Evolutionary conservation across 1,140 invertebrate genomes (phyloP).

Genomic region (Macrobrachium rosenbergii): DNA sequence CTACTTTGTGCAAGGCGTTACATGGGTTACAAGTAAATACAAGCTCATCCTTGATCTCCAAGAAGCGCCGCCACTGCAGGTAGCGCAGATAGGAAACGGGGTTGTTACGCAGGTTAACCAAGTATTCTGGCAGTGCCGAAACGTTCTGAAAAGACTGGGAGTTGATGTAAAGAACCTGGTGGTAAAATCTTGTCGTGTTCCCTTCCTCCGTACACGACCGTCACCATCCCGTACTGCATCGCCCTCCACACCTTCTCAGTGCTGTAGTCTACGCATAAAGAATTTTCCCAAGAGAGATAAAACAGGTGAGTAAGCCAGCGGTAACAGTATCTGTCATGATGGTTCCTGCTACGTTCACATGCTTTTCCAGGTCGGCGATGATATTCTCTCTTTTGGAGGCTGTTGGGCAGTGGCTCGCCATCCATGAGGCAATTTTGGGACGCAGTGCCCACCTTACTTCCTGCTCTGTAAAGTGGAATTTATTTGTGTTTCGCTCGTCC

Average conservation of each 20-base stretch:
- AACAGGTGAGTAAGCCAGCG: slow-evolving; percentile 46
- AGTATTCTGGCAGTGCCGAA: slow-evolving; percentile 55
- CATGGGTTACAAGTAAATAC: slow-evolving; percentile 27
- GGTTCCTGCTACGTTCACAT: slow-evolving; percentile 72
- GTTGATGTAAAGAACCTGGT: slow-evolving; percentile 66
- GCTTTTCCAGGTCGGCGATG: slow-evolving; percentile 73
- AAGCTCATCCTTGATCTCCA: neutral
- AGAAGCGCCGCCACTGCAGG: slow-evolving; percentile 44
- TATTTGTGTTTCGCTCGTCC: slow-evolving; percentile 57
- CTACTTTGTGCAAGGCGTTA: neutral
- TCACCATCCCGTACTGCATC: slow-evolving; percentile 66
- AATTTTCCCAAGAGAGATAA: slow-evolving; percentile 50
- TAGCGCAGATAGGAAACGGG: slow-evolving; percentile 33
- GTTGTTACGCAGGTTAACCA: slow-evolving; percentile 32
- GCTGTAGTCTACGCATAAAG: slow-evolving; percentile 44
- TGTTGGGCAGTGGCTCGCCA: slow-evolving; percentile 77
- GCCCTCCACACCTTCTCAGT: slow-evolving; percentile 49
- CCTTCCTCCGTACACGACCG: slow-evolving; percentile 66
- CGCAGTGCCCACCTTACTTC: slow-evolving; percentile 5
- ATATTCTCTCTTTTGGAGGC: slow-evolving; percentile 74
- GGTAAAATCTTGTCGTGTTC: slow-evolving; percentile 62
- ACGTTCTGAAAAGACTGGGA: slow-evolving; percentile 60
- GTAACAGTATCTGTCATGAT: slow-evolving; percentile 32
- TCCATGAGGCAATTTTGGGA: slow-evolving; percentile 74
- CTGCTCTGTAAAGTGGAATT: neutral